A percentile compares a stretch with the other conserved stretches of the same genome.
These are phyloP conservation scores for Geopemphigus sp. DNA, from an alignment of 1,140 invertebrate species.

Conservation along the genomic window DNA sequence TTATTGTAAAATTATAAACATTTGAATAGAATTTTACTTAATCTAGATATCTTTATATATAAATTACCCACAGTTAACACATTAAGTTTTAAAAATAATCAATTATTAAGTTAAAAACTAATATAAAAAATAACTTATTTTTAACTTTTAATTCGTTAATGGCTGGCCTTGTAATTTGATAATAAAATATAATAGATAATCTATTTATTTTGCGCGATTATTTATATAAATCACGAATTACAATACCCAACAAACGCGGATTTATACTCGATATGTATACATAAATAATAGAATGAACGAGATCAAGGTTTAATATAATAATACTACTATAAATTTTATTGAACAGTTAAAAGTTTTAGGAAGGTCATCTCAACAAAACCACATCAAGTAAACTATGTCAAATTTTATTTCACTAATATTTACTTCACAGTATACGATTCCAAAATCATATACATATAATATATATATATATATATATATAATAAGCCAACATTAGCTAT, in stretches of 20 bases:
- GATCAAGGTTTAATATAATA: conserved; percentile 15
- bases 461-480: too few species aligned
- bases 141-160: too few species aligned
- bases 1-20: too few species aligned
- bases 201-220: background rate
- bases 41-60: too few species aligned
- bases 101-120: too few species aligned
- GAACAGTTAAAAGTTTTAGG: background rate
- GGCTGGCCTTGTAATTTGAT: background rate
- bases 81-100: too few species aligned
- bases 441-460: background rate
- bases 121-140: too few species aligned
- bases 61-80: too few species aligned
- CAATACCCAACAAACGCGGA: background rate
- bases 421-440: conserved; percentile 23
- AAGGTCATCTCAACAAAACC: conserved; percentile 3
- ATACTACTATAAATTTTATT: background rate
- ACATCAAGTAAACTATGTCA: background rate
- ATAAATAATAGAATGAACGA: background rate
- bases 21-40: too few species aligned
- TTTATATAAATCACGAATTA: background rate
- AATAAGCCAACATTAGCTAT: too few species aligned
- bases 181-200: background rate
- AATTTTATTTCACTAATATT: background rate
- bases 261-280: background rate